Percentiles rank a stretch among this genome's conserved stretches.
These are phyloP conservation scores for Leptinotarsa juncta DNA, from an alignment of 2,888 invertebrate genomes.

Conservation along the genomic window DNA sequence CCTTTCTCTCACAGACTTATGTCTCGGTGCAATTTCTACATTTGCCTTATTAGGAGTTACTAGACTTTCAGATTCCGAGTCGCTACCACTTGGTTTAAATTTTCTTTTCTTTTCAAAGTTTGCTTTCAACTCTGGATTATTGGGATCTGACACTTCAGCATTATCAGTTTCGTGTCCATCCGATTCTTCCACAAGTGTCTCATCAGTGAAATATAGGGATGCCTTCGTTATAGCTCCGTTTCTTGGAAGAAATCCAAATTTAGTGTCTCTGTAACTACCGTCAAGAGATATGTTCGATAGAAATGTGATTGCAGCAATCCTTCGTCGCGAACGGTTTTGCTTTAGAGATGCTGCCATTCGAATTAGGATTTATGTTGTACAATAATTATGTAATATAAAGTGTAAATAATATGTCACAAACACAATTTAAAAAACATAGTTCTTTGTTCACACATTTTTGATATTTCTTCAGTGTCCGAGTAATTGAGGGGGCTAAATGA, in stretches of 20 bases:
- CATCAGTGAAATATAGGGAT: conserved; percentile 49
- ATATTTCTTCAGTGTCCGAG: conserved; percentile 19
- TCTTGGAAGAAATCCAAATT: conserved; percentile 67
- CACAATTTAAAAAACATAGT: conserved; percentile 56
- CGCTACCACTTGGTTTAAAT: conserved; percentile 51
- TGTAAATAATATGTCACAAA: conserved; percentile 54
- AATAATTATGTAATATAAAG: conserved; percentile 13
- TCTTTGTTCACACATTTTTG: conserved; percentile 56
- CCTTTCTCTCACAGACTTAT: conserved; percentile 71
- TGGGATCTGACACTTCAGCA: conserved; percentile 24
- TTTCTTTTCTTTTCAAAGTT: conserved; percentile 37
- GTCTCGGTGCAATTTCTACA: conserved; percentile 55
- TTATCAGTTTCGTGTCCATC: conserved; percentile 61
- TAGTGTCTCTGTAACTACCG: conserved; percentile 84
- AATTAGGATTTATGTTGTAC: conserved; percentile 1
- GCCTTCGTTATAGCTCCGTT: conserved; percentile 62
- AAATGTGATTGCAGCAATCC: conserved; percentile 93
- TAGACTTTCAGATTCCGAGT: conserved; percentile 80
- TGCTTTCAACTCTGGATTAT: conserved; percentile 44
- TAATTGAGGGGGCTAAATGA: neutral
- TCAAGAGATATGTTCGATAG: conserved; percentile 95
- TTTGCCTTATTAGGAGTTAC: conserved; percentile 73
- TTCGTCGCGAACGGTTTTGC: conserved; percentile 79
- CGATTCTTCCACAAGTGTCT: conserved; percentile 59
- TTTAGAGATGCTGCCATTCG: conserved; percentile 69